Base-by-base conservation (phyloP, 2,113 vertebrate species). In the Anguilla japonica region DNA sequence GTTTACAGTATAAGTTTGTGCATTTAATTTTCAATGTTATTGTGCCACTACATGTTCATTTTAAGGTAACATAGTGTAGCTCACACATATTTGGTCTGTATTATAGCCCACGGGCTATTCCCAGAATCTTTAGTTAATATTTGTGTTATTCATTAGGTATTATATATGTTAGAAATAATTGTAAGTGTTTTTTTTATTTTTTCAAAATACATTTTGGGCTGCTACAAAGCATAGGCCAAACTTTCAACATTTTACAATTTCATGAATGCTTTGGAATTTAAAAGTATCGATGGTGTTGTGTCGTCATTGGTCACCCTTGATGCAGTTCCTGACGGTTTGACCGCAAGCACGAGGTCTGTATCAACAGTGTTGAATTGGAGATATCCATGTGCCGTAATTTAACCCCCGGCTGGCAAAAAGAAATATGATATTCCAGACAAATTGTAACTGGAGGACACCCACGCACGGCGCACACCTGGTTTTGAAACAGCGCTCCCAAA, bases 371-470 rank as follows among this genome's bases (percentile, higher is more conserved):
- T 20, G 71, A 75, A 75, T 75, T 75, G n/a, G 71, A 75, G 71
- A 34, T 75, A 75, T 29, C 71, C n/a, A 75, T 75, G 13, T 75
- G 71, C 71, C 71, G 94, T 91, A 94, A 95, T 83, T 84, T 85
- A 89, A 93, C 85, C 84, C 87, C 71, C 82, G 90, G 79, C 87
- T 88, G 83, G 88, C 86, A 88, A 91, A 85, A 88, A 92, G 94
- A 89, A 94, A 95, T 91, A 86, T 91, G 94, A 95, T 93, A 92
- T 90, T 90, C 86, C 87, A 75, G 82, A 85, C 88, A 83, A 89
- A 84, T 2, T 79, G 94, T 94, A 93, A 93, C 93, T 89, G 91
- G 91, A 92, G 91, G 90, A 87, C 88, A 41, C 34, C 43, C 78
- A 34, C 71, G 6, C 13, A n/a, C n/a, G 85, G 83, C 46, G 87